phyloP scores from a whole-genome alignment of 2,888 invertebrate genomes.

The Atrina japonica region DNA sequence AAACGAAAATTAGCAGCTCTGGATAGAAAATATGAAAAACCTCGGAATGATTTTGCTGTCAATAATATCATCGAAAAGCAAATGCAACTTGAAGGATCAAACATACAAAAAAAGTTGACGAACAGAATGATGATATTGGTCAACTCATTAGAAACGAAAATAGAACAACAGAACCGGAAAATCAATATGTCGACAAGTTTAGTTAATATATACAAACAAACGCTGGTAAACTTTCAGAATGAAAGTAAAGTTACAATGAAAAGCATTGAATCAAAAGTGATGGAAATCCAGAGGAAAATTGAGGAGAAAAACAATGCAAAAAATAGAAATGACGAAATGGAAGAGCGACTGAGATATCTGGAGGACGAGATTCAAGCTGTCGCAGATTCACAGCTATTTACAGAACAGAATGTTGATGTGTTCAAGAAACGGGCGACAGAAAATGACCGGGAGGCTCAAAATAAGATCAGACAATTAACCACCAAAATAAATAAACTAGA shows the following conservation, averaged over 20 bases:
- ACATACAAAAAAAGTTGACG: neutral
- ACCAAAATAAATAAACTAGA: conserved; percentile 12
- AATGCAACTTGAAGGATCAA: neutral
- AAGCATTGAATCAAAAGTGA: conserved; percentile 49
- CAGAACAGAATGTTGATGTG: neutral
- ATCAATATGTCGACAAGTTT: conserved; percentile 30
- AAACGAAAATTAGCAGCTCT: conserved; percentile 19
- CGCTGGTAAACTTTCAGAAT: conserved; percentile 59
- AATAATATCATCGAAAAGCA: neutral
- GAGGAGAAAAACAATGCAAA: conserved; percentile 26
- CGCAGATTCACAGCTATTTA: conserved; percentile 12
- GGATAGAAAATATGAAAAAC: conserved; percentile 14
- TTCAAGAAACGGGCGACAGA: conserved; percentile 15
- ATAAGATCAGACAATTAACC: conserved; percentile 20
- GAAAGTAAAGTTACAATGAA: conserved; percentile 44
- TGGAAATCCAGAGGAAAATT: conserved; percentile 30
- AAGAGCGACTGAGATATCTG: conserved; percentile 38
- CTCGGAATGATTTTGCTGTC: conserved; percentile 13
- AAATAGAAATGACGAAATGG: conserved; percentile 30
- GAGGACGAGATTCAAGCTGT: conserved; percentile 45
- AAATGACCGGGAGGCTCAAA: conserved; percentile 15
- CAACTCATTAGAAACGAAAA: conserved; percentile 13
- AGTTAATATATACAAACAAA: conserved; percentile 51
- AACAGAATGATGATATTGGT: conserved; percentile 1
- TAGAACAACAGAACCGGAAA: conserved; percentile 26